A percentile compares a stretch with the other conserved stretches of the same genome.
These are phyloP conservation scores for Pollachius pollachius DNA, from an alignment of 2,113 vertebrate genomes.

Conservation along the genomic window DNA sequence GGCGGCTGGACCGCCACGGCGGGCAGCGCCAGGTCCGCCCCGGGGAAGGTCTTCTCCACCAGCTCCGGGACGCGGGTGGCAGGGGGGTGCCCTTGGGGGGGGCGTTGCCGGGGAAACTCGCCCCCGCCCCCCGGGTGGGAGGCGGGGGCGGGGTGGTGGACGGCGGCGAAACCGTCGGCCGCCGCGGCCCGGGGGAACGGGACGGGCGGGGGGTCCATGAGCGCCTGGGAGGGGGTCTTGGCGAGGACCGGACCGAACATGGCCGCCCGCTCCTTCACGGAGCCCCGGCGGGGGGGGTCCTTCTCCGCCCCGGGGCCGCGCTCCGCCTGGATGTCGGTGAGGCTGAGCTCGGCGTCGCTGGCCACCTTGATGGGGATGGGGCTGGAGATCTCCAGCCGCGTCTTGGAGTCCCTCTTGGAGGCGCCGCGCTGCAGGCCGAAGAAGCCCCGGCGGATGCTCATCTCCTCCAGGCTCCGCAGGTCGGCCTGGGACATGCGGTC, in stretches of 20 bases:
- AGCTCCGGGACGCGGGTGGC: slow-evolving; percentile 76
- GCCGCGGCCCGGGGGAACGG: slow-evolving; percentile 77
- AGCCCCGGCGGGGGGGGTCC: slow-evolving; percentile 75
- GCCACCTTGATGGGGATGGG: slow-evolving; percentile 94
- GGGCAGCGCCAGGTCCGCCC: slow-evolving; percentile 80
- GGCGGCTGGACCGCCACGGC: slow-evolving; percentile 72
- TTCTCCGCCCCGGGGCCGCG: slow-evolving; percentile 43
- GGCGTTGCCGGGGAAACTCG: slow-evolving; percentile 31
- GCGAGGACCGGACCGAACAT: slow-evolving; percentile 82
- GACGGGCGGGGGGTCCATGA: slow-evolving; percentile 80
- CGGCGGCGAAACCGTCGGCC: slow-evolving; percentile 53
- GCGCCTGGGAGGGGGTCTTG: slow-evolving; percentile 80
- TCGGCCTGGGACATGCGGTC: slow-evolving; percentile 93
- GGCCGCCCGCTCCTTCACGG: slow-evolving; percentile 85
- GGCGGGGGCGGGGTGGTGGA: slow-evolving; percentile 22
- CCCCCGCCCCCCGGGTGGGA: too few species aligned
- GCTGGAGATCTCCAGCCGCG: slow-evolving; percentile 89
- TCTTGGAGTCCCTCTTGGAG: slow-evolving; percentile 84
- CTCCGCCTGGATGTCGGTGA: slow-evolving; percentile 80
- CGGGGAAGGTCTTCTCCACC: slow-evolving; percentile 79
- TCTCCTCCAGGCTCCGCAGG: slow-evolving; percentile 92
- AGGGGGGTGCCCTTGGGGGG: slow-evolving; percentile 19
- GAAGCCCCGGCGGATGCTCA: slow-evolving; percentile 89
- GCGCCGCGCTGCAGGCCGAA: slow-evolving; percentile 88
- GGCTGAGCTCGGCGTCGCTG: slow-evolving; percentile 81